Percentiles rank a stretch among this genome's conserved stretches.
Evolutionary conservation across 2,113 vertebrate genomes (phyloP).

Genomic region (Prochilodus magdalenae): DNA sequence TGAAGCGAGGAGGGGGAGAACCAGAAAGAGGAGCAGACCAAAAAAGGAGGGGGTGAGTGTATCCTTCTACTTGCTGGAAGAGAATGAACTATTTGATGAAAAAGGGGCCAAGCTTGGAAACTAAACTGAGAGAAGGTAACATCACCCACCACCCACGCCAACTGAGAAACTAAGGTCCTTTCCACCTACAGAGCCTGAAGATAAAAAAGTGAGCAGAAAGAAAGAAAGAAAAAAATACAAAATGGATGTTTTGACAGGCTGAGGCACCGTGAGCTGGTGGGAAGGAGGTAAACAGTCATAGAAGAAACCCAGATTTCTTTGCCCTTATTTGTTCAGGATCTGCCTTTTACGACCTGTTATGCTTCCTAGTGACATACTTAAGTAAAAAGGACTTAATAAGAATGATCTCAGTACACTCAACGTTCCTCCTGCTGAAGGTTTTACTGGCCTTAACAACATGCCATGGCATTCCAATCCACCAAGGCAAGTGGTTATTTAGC

Average conservation of each 20-base stretch:
- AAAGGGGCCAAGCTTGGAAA: constrained; percentile 12
- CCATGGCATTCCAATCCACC: constrained; percentile 34
- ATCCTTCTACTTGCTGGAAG: constrained; percentile 26
- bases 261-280: constrained; percentile 19
- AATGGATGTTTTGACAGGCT: background rate
- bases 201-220: no score
- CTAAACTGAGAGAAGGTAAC: constrained; percentile 20
- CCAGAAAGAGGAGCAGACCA: constrained; percentile 43
- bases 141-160: constrained; percentile 27
- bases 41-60: constrained; percentile 44
- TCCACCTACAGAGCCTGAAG: constrained; percentile 51
- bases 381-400: constrained; percentile 17
- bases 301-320: constrained; percentile 20
- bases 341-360: constrained; percentile 12
- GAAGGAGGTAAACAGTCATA: constrained; percentile 1
- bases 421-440: constrained; percentile 28
- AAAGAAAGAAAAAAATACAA: constrained; percentile 13
- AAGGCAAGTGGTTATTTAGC: constrained; percentile 5
- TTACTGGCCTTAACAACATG: constrained; percentile 34
- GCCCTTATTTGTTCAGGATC: constrained; percentile 33
- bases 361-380: constrained; percentile 17
- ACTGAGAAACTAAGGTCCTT: constrained; percentile 34
- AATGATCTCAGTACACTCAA: constrained; percentile 40
- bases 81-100: constrained; percentile 36
- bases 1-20: constrained; percentile 15